Evolutionary conservation across 2,113 vertebrate species (phyloP).

Genomic region (Semicossyphus pulcher): DNA sequence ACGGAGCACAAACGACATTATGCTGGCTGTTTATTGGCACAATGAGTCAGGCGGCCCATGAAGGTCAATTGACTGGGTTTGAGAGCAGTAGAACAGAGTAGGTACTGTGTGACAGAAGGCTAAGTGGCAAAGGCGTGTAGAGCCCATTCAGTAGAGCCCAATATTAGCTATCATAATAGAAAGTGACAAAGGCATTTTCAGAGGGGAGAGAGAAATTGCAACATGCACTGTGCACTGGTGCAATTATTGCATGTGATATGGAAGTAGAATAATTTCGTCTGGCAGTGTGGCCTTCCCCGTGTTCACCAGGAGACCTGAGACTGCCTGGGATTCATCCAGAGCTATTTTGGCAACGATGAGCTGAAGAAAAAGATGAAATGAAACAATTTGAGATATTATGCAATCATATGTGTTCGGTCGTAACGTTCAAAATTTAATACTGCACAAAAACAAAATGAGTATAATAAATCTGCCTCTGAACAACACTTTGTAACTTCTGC

Average conservation of each 20-base stretch:
- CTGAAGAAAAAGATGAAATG: conserved; percentile 2
- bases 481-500: neutral
- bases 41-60: conserved; percentile 71
- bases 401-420: neutral
- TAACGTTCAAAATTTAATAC: neutral
- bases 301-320: conserved; percentile 31
- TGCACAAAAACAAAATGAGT: neutral
- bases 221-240: conserved; percentile 46
- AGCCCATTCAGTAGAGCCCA: conserved; percentile 53
- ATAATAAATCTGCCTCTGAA: neutral
- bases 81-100: conserved; percentile 64
- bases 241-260: conserved; percentile 59
- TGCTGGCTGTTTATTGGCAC: conserved; percentile 66
- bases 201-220: conserved; percentile 44
- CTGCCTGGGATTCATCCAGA: conserved; percentile 24
- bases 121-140: conserved; percentile 68
- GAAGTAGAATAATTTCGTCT: conserved; percentile 57
- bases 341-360: neutral
- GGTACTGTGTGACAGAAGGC: conserved; percentile 67
- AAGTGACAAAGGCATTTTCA: conserved; percentile 71
- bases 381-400: neutral
- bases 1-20: conserved; percentile 60
- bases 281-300: conserved; percentile 34
- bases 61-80: conserved; percentile 76
- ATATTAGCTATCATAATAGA: conserved; percentile 65